These are phyloP conservation scores for Poeciliopsis occidentalis DNA, from an alignment of 2,113 vertebrate genomes.

Conservation along the genomic window DNA sequence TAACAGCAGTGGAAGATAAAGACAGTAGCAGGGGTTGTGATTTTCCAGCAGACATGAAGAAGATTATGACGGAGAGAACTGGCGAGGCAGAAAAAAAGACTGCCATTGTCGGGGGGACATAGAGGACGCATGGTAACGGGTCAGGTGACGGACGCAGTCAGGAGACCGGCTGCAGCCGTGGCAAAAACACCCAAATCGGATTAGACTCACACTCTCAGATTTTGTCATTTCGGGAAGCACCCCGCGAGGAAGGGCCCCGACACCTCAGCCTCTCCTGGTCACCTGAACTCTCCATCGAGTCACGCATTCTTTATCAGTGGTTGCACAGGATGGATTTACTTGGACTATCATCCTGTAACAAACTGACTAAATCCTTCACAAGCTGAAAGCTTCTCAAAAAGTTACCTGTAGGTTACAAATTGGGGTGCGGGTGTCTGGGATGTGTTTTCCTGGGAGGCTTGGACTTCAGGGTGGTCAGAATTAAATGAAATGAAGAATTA, in stretches of 20 bases:
- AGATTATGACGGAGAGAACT: slow-evolving; percentile 12
- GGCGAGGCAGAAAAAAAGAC: not conserved
- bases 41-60: slow-evolving; percentile 22
- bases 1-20: slow-evolving; percentile 23
- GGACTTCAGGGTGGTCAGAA: too few relatives aligned
- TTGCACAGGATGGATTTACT: slow-evolving; percentile 49
- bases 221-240: slow-evolving; percentile 45
- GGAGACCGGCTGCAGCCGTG: slow-evolving; percentile 30
- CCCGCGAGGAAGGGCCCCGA: slow-evolving; percentile 24
- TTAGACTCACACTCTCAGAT: slow-evolving; percentile 65
- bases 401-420: slow-evolving; percentile 6
- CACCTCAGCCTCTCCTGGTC: slow-evolving; percentile 5
- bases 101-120: too few relatives aligned
- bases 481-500: not conserved
- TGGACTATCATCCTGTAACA: slow-evolving; percentile 12
- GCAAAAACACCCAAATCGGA: slow-evolving; percentile 55
- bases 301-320: slow-evolving; percentile 37
- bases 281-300: slow-evolving; percentile 8
- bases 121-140: not conserved
- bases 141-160: slow-evolving; percentile 31
- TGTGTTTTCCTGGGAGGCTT: too few relatives aligned
- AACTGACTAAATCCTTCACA: slow-evolving; percentile 23
- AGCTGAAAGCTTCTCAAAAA: slow-evolving; percentile 3
- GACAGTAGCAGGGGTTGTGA: slow-evolving; percentile 20
- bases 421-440: too few relatives aligned